Evolutionary conservation across 1,140 invertebrate genomes (phyloP).

Genomic region (Charaxes varanes): DNA sequence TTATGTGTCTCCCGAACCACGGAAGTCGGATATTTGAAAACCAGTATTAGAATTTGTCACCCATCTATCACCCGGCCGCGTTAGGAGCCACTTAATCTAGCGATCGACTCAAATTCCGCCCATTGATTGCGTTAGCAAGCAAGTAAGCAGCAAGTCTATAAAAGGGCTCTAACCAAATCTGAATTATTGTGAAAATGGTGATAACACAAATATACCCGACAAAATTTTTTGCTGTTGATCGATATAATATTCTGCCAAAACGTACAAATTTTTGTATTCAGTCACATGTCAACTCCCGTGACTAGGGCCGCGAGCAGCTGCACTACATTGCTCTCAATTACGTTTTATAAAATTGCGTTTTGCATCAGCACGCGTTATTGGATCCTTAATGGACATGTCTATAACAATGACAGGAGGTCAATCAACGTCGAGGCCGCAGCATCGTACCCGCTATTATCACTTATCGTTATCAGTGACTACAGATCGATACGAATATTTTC

Average conservation of each 20-base stretch:
- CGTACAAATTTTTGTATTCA: slow-evolving; percentile 16
- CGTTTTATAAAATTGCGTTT: slow-evolving; percentile 36
- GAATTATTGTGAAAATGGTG: too few species aligned
- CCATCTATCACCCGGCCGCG: too few species aligned
- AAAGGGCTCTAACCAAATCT: too few species aligned
- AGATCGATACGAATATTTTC: slow-evolving; percentile 67
- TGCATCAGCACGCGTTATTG: slow-evolving; percentile 26
- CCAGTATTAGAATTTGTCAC: too few species aligned
- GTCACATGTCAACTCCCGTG: slow-evolving; percentile 29
- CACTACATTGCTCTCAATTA: slow-evolving; percentile 42
- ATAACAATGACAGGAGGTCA: slow-evolving; percentile 40
- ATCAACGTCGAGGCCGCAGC: slow-evolving; percentile 38
- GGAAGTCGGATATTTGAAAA: too few species aligned
- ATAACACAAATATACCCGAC: too few species aligned
- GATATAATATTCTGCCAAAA: background rate
- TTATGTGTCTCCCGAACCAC: too few species aligned
- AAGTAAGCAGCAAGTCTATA: too few species aligned
- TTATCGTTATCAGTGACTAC: slow-evolving; percentile 58
- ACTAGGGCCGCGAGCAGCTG: slow-evolving; percentile 33
- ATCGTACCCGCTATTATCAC: slow-evolving; percentile 36
- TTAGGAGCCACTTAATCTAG: too few species aligned
- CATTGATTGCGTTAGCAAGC: too few species aligned
- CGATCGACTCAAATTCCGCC: too few species aligned
- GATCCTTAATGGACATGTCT: slow-evolving; percentile 40
- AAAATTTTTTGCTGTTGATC: too few species aligned